Base-by-base conservation (phyloP, 2,113 vertebrate genomes). In the Lophura nycthemera region DNA sequence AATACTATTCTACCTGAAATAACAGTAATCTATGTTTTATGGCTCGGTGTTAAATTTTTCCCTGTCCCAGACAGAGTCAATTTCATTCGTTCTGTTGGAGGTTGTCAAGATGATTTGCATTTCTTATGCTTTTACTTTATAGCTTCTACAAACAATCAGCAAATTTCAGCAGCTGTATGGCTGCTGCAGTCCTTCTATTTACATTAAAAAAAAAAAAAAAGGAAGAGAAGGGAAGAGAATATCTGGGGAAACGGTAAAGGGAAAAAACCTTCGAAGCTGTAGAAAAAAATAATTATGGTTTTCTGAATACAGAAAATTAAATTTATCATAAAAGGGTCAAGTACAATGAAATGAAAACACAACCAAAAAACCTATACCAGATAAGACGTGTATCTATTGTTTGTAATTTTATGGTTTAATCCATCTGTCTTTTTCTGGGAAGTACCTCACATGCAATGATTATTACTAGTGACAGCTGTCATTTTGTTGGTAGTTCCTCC, bases 391-490 rank as follows among this genome's bases (percentile, higher is more conserved):
- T 38, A 13, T 13, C 81, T 72, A 81, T 8, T n/a, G 27, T 34
- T 75, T 47, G 40, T 43, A 18, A 14, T 9, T 22, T 34, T 32
- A 2, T 17, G 13, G 8, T 50, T 66, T 60, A 13, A 72, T 56
- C 29, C 72, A 8, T 4, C 13, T 45, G 77, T 13, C 8, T 77
- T 64, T 77, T 29, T 13, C 7, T 24, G 48, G 75, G 63, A 43
- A 32, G 65, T 29, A 36, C 30, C 32, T 69, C 57, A 1, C 2
- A 21, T 88, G 84, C 60, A 3, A 2, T 13, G 61, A n/a, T 61
- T 75, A 29, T 71, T 77, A 22, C 43, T 13, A 18, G 42, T 52
- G 85, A 63, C 85, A 88, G 95, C 85, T 91, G 92, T 88, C 89
- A 69, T 54, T 67, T 67, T 10, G 60, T 27, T 75, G 52, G 42